Evolutionary conservation across 2,888 invertebrate genomes (phyloP).

Genomic region (Scelioninae gen. 2): DNA sequence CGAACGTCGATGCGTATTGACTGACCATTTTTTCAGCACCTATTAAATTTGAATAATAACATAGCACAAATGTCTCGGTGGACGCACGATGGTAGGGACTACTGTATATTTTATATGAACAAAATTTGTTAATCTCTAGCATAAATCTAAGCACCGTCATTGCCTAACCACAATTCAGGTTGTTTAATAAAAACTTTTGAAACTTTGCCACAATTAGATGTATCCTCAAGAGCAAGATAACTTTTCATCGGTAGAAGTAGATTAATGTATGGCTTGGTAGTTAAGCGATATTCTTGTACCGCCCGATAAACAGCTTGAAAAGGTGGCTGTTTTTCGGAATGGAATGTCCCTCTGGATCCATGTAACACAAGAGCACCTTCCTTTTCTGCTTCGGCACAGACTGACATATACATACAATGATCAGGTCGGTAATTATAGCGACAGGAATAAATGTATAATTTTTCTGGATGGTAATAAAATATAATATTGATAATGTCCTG

Average conservation of each 20-base stretch:
- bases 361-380: constrained; percentile 90
- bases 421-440: constrained; percentile 95
- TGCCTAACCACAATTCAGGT: constrained; percentile 69
- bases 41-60: no score
- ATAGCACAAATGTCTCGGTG: no score
- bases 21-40: no score
- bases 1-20: no score
- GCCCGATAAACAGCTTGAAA: constrained; percentile 85
- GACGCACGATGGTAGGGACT: no score
- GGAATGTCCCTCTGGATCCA: constrained; percentile 91
- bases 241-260: constrained; percentile 79
- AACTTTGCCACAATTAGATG: constrained; percentile 82
- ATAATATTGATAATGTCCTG: constrained; percentile 96
- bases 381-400: constrained; percentile 84
- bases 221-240: constrained; percentile 76
- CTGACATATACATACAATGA: constrained; percentile 96
- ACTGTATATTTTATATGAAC: no score
- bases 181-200: constrained; percentile 76
- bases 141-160: constrained; percentile 3
- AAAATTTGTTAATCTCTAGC: no score
- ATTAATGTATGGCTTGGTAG: constrained; percentile 80
- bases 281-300: constrained; percentile 82
- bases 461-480: constrained; percentile 89
- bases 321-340: constrained; percentile 89
- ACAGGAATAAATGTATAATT: constrained; percentile 87